Evolutionary conservation across 2,113 vertebrate species (phyloP), one percentile per base, ranked within the genome.

Genomic region (Tympanuchus pallidicinctus): DNA sequence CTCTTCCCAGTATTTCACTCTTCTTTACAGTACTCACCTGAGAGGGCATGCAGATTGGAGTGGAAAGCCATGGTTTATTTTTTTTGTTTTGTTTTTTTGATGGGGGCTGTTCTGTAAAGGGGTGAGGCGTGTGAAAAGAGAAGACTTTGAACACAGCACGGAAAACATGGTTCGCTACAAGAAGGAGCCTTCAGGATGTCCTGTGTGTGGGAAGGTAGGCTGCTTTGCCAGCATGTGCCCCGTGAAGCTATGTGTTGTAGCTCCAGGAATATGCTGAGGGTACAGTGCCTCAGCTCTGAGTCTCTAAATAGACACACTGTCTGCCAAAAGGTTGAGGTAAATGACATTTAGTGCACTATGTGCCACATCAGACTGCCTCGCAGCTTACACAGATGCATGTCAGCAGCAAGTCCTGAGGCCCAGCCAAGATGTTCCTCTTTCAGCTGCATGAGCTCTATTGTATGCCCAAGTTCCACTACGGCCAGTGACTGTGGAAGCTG

Each of bases 121-220:
- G 78, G 98, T 98, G 80, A 98, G 99, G 93, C 98, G 98, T 85
- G 98, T 99, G 96, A 99, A 99, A 97, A 97, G 98, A 83, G 99
- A 99, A 92, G 99, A 99, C 95, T 97, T 99, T 94, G 99, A 99
- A 84, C 96, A 98, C 75, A 98, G 98, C 7, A 98, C 98, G 1
- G 99, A 99, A 86, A 98, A 97, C 95, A 98, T 98, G 91, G 98
- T 98, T 57, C 99, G 99, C 92, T 99, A 99, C 96, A 99, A 99
- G 96, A 99, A 99, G 96, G 99, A 99, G 86, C 99, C 99, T 2
- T 99, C 99, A 0, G 99, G 98, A 8, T 99, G 99, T 95, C 99
- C 99, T 0, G 99, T 99, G 86, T 99, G 99, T 27, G 98, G 99
- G 78, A 99, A 99, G 98, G 99, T 99, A 96, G 94, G 74, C 18